phyloP scores from a whole-genome alignment of 1,140 invertebrate genomes.

The Drosophila subobscura region DNA sequence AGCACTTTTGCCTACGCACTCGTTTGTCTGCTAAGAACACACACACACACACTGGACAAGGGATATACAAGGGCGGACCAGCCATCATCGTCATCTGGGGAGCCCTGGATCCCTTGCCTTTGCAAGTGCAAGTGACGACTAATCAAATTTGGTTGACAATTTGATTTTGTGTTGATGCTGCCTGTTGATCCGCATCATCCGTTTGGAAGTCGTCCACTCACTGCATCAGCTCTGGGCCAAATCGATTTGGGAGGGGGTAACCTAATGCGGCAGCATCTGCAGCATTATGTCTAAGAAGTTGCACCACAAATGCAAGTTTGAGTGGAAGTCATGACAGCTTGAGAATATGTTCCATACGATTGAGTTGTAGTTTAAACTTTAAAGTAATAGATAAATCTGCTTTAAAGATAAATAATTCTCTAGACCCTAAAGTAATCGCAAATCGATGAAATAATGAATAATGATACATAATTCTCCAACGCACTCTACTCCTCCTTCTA shows the following conservation, averaged over 20 bases:
- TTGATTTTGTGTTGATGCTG: constrained; percentile 48
- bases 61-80: too few species aligned
- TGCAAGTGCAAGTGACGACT: constrained; percentile 42
- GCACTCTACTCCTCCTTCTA: too few species aligned
- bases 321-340: too few species aligned
- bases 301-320: too few species aligned
- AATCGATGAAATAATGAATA: too few species aligned
- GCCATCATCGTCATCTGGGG: neutral
- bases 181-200: constrained; percentile 43
- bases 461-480: too few species aligned
- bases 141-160: constrained; percentile 55
- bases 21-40: constrained; percentile 24
- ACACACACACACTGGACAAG: constrained; percentile 11
- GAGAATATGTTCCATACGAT: too few species aligned
- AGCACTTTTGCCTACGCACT: constrained; percentile 41
- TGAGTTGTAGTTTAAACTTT: too few species aligned
- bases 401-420: too few species aligned
- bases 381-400: too few species aligned
- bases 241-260: neutral
- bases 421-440: too few species aligned
- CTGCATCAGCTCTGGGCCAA: constrained; percentile 6
- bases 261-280: neutral
- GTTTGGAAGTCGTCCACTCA: constrained; percentile 20
- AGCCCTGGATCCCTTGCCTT: constrained; percentile 15
- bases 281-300: too few species aligned